Evolutionary conservation across 92 coral and sea anemone genomes (phyloP).

Genomic region (Porites rus): DNA sequence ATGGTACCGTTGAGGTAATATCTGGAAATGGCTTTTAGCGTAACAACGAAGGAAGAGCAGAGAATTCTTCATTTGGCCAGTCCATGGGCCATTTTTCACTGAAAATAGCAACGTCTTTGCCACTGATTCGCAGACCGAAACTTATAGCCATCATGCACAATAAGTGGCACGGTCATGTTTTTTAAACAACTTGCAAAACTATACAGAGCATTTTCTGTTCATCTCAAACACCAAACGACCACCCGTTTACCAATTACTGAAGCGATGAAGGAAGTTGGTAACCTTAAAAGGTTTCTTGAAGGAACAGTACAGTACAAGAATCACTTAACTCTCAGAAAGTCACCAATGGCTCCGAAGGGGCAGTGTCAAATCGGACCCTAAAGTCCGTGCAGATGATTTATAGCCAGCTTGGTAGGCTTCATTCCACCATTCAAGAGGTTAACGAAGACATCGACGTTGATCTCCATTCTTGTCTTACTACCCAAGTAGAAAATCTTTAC

Average conservation of each 20-base stretch:
- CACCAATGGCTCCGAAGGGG: constrained; percentile 52
- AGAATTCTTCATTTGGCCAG: too few relatives aligned
- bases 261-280: constrained; percentile 1
- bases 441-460: not conserved
- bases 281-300: constrained; percentile 45
- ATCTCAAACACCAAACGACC: too few relatives aligned
- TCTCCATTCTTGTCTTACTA: too few relatives aligned
- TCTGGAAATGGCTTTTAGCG: too few relatives aligned
- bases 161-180: not conserved
- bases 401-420: constrained; percentile 33
- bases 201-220: too few relatives aligned
- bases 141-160: not conserved
- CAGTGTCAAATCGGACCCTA: constrained; percentile 2
- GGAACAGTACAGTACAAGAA: constrained; percentile 24
- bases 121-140: not conserved
- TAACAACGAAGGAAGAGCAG: too few relatives aligned
- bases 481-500: constrained; percentile 19
- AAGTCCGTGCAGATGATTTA: not conserved
- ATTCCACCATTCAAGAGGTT: constrained; percentile 11
- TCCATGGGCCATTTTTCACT: too few relatives aligned
- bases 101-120: too few relatives aligned
- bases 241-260: too few relatives aligned
- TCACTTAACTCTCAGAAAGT: constrained; percentile 23
- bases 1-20: too few relatives aligned
- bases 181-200: too few relatives aligned